Evolutionary conservation across 1,140 invertebrate genomes (phyloP).

Genomic region (Bombus haemorrhoidalis): DNA sequence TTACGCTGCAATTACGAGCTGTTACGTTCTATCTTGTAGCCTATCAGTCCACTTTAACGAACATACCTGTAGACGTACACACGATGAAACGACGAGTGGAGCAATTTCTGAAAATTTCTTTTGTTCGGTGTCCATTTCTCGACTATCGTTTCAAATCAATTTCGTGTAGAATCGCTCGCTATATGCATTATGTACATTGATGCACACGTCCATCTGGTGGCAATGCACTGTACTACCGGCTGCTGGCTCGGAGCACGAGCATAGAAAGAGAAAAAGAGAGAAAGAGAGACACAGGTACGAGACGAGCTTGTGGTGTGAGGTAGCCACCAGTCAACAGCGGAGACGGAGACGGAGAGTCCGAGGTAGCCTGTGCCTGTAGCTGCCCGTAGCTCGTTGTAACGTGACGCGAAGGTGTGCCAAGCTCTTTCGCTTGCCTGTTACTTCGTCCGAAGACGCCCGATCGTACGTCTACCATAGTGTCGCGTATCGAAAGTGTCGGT

Average conservation of each 20-base stretch:
- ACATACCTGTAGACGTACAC: neutral
- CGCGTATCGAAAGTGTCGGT: constrained; percentile 40
- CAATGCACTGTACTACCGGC: constrained; percentile 75
- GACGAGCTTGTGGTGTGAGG: constrained; percentile 63
- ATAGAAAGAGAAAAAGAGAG: constrained; percentile 37
- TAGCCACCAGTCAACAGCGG: constrained; percentile 70
- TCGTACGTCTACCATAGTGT: constrained; percentile 27
- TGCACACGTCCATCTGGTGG: constrained; percentile 70
- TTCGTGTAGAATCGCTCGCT: neutral
- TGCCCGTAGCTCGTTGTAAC: constrained; percentile 69
- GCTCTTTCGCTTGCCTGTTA: constrained; percentile 58
- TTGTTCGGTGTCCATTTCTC: neutral
- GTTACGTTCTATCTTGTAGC: neutral
- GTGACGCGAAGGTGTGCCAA: constrained; percentile 73
- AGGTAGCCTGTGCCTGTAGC: constrained; percentile 70
- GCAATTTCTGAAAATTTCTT: neutral
- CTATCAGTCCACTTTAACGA: neutral
- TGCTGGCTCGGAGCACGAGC: constrained; percentile 59
- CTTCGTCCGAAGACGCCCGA: constrained; percentile 41
- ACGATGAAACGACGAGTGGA: neutral
- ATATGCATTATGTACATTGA: constrained; percentile 13
- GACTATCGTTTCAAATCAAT: constrained; percentile 21
- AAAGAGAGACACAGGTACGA: constrained; percentile 49
- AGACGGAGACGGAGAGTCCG: constrained; percentile 66
- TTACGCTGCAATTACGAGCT: neutral